These are phyloP conservation scores for Chlorocebus sabaeus DNA, from an alignment of 2,113 vertebrate genomes.

Conservation along the genomic window DNA sequence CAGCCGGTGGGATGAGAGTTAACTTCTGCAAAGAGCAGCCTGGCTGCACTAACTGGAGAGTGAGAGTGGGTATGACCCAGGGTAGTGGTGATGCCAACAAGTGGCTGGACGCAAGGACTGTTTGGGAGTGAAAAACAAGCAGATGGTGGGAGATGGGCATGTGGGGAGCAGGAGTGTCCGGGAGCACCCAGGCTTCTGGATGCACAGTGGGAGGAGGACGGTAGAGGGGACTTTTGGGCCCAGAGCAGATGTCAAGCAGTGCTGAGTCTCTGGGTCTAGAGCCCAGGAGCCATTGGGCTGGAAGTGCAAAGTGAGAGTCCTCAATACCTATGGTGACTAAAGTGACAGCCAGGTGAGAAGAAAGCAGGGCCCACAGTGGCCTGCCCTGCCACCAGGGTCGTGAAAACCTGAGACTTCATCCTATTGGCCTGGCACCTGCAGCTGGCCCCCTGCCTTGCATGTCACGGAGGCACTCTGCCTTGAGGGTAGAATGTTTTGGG, in stretches of 20 bases:
- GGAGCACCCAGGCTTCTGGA: not conserved
- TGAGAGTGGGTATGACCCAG: not conserved
- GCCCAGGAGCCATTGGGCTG: not conserved
- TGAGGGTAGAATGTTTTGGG: not conserved
- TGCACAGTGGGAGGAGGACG: not conserved
- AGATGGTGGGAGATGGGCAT: no score
- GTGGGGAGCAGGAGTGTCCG: no score
- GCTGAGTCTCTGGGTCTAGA: not conserved
- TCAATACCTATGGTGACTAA: not conserved
- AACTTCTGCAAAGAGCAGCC: not conserved
- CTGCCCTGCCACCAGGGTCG: not conserved
- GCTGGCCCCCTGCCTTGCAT: fast-evolving
- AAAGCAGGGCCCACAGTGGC: not conserved
- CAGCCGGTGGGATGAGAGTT: not conserved
- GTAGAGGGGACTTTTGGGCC: not conserved
- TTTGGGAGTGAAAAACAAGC: not conserved
- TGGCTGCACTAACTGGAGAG: not conserved
- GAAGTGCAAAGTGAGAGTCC: not conserved
- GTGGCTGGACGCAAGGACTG: not conserved
- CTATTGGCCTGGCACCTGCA: not conserved
- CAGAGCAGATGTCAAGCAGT: not conserved
- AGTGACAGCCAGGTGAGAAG: not conserved
- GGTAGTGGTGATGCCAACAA: not conserved
- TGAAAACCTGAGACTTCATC: not conserved
- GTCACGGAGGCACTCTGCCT: not conserved